Evolutionary conservation across 2,797 vertebrate species (phyloP).

Genomic region (Gallinago stenura): DNA sequence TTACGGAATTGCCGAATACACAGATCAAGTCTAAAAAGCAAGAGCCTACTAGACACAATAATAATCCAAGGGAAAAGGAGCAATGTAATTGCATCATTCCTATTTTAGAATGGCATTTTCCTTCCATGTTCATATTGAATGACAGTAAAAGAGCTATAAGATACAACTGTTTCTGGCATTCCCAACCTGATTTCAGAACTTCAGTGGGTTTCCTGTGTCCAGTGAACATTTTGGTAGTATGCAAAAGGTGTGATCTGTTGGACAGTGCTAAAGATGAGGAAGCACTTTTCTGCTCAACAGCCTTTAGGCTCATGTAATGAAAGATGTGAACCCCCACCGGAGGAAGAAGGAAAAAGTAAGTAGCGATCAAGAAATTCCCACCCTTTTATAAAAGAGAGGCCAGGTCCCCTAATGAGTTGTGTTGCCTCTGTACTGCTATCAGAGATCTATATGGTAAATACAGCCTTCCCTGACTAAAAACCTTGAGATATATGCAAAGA

Average conservation of each 20-base stretch:
- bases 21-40: slow-evolving; percentile 39
- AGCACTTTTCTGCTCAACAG: not conserved
- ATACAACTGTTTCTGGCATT: not conserved
- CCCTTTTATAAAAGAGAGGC: not conserved
- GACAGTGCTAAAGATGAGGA: not conserved
- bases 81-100: not conserved
- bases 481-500: not conserved
- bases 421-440: not conserved
- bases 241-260: not conserved
- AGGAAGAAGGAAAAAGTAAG: not conserved
- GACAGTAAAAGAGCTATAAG: not conserved
- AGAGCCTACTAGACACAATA: slow-evolving; percentile 38
- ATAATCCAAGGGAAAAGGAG: slow-evolving; percentile 18
- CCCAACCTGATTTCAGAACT: not conserved
- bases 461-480: not conserved
- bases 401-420: not conserved
- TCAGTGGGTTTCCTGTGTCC: not conserved
- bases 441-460: not conserved
- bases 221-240: not conserved
- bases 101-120: not conserved
- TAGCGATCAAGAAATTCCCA: not conserved
- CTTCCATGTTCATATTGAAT: not conserved
- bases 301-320: not conserved
- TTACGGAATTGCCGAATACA: slow-evolving; percentile 72
- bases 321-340: not conserved